Conservation (phyloP, 2,113 vertebrate species). For the Phocoena phocoena region DNA sequence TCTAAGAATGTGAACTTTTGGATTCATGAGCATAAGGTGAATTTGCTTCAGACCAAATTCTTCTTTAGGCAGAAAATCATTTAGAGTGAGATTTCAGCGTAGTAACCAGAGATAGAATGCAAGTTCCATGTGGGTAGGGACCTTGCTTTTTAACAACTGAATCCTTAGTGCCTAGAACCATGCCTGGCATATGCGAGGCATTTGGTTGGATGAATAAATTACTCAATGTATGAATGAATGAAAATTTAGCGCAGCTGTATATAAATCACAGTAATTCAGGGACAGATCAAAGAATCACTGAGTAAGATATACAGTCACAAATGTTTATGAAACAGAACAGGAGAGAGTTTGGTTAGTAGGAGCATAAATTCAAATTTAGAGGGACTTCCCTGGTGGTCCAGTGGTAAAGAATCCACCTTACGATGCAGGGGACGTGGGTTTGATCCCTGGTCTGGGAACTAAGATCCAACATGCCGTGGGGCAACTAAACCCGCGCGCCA, state of each 20-base stretch:
- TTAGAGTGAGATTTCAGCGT: background rate
- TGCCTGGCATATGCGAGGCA: background rate
- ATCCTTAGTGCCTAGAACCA: background rate
- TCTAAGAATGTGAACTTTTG: background rate
- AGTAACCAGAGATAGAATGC: background rate
- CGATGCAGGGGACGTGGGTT: no score
- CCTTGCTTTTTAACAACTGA: background rate
- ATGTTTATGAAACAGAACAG: background rate
- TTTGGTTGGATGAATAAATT: background rate
- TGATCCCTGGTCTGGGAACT: no score
- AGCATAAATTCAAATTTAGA: constrained; percentile 8
- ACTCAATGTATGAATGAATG: background rate
- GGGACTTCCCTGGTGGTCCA: no score
- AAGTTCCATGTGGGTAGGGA: background rate
- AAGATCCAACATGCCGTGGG: no score
- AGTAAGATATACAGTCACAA: background rate
- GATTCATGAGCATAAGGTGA: background rate
- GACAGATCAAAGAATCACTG: background rate
- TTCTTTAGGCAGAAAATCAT: background rate
- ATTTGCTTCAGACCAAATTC: background rate
- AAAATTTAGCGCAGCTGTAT: background rate
- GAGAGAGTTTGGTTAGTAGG: background rate
- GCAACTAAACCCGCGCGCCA: no score
- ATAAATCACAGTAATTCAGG: background rate
- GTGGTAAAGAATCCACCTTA: no score